A percentile compares a stretch with the other conserved stretches of the same genome.
phyloP scores from a whole-genome alignment of 2,888 invertebrate genomes.

The Dynastes tityus region DNA sequence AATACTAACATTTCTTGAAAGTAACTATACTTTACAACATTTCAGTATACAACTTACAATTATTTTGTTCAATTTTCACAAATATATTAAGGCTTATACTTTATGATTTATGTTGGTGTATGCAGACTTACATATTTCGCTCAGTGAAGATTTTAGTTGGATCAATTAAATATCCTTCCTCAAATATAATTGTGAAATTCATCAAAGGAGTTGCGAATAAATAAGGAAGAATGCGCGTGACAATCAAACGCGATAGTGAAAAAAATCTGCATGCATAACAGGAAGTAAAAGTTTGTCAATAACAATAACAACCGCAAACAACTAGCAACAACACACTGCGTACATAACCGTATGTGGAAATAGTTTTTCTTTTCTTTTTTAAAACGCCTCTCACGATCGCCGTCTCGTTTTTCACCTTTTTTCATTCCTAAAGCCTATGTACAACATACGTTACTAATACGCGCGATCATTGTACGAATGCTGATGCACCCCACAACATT shows the following conservation, averaged over 20 bases:
- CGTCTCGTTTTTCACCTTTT: background rate
- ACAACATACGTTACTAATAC: slow-evolving; percentile 2
- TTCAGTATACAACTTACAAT: too few species aligned
- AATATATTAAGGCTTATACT: too few species aligned
- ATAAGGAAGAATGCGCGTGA: background rate
- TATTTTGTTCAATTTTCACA: too few species aligned
- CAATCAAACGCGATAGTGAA: background rate
- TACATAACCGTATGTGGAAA: slow-evolving; percentile 14
- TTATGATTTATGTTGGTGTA: too few species aligned
- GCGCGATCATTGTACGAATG: background rate
- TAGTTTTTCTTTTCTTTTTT: slow-evolving; percentile 21
- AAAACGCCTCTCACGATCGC: background rate
- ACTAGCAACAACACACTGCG: background rate
- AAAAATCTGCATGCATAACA: slow-evolving; percentile 24
- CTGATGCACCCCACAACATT: background rate
- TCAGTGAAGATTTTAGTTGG: too few species aligned
- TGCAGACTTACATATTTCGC: too few species aligned
- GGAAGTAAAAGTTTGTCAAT: slow-evolving; percentile 32
- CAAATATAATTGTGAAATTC: too few species aligned
- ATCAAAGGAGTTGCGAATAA: too few species aligned
- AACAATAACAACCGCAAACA: background rate
- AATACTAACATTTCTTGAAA: too few species aligned
- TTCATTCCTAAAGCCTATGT: background rate
- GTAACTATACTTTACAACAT: too few species aligned
- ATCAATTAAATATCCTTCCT: too few species aligned